Evolutionary conservation across 2,888 invertebrate species (phyloP).

Genomic region (Sarcophaga caerulescens): DNA sequence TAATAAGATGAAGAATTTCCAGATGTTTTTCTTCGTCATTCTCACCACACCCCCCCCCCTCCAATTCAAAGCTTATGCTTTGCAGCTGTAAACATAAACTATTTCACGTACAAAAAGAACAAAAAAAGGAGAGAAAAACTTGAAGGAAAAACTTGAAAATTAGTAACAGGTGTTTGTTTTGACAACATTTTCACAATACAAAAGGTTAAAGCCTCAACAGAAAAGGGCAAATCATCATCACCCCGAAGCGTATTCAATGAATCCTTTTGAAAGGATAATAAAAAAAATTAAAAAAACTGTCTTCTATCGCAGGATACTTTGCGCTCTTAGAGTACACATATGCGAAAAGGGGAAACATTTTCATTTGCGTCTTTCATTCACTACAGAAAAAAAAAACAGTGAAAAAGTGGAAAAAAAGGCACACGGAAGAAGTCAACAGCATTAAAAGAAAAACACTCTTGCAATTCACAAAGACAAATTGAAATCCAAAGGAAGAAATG

Average conservation of each 20-base stretch:
- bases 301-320: not conserved
- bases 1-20: not conserved
- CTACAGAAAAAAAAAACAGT: constrained; percentile 1
- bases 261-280: not conserved
- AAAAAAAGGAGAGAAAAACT: not conserved
- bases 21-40: constrained; percentile 27
- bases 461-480: constrained; percentile 53
- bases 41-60: not conserved
- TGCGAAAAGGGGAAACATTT: constrained; percentile 18
- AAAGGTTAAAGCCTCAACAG: not conserved
- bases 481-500: not conserved
- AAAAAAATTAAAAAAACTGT: not conserved
- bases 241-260: not conserved
- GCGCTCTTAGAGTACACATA: not conserved
- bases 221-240: constrained; percentile 54
- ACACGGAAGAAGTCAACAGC: constrained; percentile 5
- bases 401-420: constrained; percentile 13
- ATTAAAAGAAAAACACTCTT: constrained; percentile 38
- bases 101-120: not conserved
- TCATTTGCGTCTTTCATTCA: constrained; percentile 12
- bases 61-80: not conserved
- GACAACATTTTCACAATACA: constrained; percentile 66
- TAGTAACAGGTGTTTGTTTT: constrained; percentile 73
- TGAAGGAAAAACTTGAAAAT: constrained; percentile 63
- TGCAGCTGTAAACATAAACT: not conserved